Conservation (phyloP, 2,113 vertebrate genomes). For the Empidonax traillii region DNA sequence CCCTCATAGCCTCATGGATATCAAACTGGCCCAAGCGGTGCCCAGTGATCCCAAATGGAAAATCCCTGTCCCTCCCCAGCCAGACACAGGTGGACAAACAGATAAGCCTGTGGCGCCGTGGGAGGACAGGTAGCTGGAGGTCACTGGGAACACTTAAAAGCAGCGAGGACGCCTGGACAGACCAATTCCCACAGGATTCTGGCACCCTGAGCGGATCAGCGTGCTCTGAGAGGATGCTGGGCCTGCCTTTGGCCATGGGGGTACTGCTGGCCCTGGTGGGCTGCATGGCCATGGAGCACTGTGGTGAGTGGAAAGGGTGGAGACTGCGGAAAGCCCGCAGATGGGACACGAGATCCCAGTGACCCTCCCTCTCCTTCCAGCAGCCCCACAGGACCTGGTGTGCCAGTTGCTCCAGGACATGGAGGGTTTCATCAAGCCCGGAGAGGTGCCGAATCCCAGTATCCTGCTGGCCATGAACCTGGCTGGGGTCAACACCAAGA, state of each 20-base stretch:
- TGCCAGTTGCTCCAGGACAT: not conserved
- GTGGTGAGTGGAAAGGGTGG: not conserved
- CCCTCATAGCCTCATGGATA: not conserved
- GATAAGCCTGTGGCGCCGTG: fast-evolving
- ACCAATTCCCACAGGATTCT: fast-evolving
- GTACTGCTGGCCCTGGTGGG: not conserved
- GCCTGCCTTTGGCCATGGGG: fast-evolving
- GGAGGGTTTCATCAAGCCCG: not conserved
- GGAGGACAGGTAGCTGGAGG: fast-evolving
- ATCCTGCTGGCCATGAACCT: conserved; percentile 73
- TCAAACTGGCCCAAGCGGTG: not conserved
- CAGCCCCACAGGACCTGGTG: not conserved
- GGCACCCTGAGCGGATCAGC: fast-evolving
- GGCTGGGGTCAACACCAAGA: not conserved
- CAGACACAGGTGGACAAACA: no score
- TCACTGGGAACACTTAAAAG: not conserved
- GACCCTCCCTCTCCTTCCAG: not conserved
- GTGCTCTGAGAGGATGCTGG: not conserved
- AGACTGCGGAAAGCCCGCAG: fast-evolving
- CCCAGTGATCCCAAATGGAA: not conserved
- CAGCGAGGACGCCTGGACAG: fast-evolving
- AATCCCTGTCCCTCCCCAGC: fast-evolving
- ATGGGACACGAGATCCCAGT: fast-evolving
- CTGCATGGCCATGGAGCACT: fast-evolving
- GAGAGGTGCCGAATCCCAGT: conserved; percentile 37